Evolutionary conservation across 2,888 invertebrate species (phyloP).

Genomic region (Eledona agricola): DNA sequence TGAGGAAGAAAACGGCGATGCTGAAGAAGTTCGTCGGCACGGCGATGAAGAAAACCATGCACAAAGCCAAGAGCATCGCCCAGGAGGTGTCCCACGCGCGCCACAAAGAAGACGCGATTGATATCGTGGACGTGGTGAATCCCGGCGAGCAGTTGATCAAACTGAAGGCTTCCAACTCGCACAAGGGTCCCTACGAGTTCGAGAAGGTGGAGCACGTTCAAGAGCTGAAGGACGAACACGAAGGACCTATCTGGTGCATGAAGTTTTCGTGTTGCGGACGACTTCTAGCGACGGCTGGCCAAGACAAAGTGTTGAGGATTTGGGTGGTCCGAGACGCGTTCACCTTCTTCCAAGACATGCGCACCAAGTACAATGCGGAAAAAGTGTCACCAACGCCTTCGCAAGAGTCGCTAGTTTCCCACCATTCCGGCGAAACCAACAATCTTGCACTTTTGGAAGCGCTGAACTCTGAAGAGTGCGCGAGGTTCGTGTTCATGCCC

Average conservation of each 20-base stretch:
- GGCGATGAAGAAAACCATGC: constrained; percentile 90
- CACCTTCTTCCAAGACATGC: constrained; percentile 92
- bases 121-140: constrained; percentile 83
- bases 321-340: constrained; percentile 94
- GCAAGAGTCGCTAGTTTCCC: constrained; percentile 88
- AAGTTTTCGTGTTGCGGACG: constrained; percentile 97
- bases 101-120: constrained; percentile 86
- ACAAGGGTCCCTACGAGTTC: constrained; percentile 98
- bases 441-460: constrained; percentile 67
- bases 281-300: constrained; percentile 95
- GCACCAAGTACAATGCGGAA: constrained; percentile 93
- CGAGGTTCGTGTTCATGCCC: constrained; percentile 80
- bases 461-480: constrained; percentile 69
- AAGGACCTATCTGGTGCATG: constrained; percentile 98
- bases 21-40: constrained; percentile 85
- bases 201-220: constrained; percentile 89
- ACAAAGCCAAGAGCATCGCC: constrained; percentile 89
- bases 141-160: constrained; percentile 83
- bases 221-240: constrained; percentile 72
- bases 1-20: constrained; percentile 65
- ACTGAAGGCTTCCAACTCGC: constrained; percentile 92
- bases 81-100: constrained; percentile 89
- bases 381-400: constrained; percentile 93
- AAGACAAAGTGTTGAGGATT: constrained; percentile 91
- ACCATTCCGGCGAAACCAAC: constrained; percentile 73